Conservation (phyloP, 2,797 vertebrate genomes). For the Anomalospiza imberbis region DNA sequence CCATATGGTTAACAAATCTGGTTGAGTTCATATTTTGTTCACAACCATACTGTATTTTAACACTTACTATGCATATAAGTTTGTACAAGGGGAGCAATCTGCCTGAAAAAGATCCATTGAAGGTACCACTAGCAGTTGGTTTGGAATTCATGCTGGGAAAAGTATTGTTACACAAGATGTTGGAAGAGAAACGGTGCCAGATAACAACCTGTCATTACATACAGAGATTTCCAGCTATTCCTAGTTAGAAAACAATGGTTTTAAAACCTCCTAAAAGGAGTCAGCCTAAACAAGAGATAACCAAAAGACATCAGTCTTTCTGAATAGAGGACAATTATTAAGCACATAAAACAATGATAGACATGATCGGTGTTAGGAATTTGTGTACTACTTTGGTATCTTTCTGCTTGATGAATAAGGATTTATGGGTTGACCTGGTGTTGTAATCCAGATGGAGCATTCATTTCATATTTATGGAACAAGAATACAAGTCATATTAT, state of each 20-base stretch:
- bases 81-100: background rate
- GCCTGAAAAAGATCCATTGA: background rate
- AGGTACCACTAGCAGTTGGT: background rate
- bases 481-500: background rate
- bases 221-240: background rate
- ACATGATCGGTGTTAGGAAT: background rate
- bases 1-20: background rate
- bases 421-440: background rate
- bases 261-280: background rate
- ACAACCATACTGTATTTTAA: conserved; percentile 8
- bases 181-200: background rate
- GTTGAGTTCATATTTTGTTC: conserved; percentile 3
- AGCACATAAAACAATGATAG: background rate
- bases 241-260: background rate
- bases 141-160: conserved; percentile 3
- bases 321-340: background rate
- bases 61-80: background rate
- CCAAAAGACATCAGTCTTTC: background rate
- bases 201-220: background rate
- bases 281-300: background rate
- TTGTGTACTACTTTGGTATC: background rate
- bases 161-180: conserved; percentile 12
- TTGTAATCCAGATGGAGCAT: background rate
- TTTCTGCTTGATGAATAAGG: background rate
- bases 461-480: background rate